Evolutionary conservation across 92 coral and sea anemone species (phyloP).

Genomic region (Blastomussa wellsi): DNA sequence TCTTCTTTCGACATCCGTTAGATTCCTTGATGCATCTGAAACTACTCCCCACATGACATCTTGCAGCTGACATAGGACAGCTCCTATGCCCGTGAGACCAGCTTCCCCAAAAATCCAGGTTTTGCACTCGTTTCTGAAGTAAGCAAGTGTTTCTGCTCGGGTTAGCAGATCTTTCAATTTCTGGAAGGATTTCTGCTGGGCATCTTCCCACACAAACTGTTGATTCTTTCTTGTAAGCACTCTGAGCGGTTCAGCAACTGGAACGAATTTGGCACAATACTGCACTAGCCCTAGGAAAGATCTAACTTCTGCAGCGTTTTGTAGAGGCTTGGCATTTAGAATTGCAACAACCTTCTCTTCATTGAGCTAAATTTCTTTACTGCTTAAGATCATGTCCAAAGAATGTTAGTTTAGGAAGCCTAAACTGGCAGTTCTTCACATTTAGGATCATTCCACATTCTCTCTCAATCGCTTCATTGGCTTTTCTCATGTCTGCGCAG

Average conservation of each 20-base stretch:
- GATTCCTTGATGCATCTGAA: conserved; percentile 49
- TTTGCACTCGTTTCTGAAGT: conserved; percentile 43
- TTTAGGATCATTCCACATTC: conserved; percentile 48
- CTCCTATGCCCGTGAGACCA: conserved; percentile 42
- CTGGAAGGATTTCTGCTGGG: conserved; percentile 38
- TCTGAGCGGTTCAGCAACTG: too few relatives aligned
- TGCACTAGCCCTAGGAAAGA: too few relatives aligned
- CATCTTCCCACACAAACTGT: too few relatives aligned
- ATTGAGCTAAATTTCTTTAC: conserved; percentile 8
- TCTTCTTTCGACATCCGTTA: conserved; percentile 40
- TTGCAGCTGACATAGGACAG: conserved; percentile 37
- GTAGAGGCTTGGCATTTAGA: not conserved
- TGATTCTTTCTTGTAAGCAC: too few relatives aligned
- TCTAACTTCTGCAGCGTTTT: too few relatives aligned
- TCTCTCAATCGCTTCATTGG: conserved; percentile 16
- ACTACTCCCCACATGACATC: conserved; percentile 46
- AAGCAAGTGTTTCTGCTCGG: conserved; percentile 34
- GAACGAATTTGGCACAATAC: too few relatives aligned
- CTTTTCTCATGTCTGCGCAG: conserved; percentile 39
- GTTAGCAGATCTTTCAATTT: conserved; percentile 35
- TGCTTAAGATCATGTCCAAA: conserved; percentile 52
- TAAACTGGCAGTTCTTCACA: conserved; percentile 50
- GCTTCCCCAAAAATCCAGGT: conserved; percentile 50
- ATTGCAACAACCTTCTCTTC: not conserved
- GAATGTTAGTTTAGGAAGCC: conserved; percentile 49